A percentile compares a stretch with the other conserved stretches of the same genome.
phyloP scores from a whole-genome alignment of 2,113 vertebrate species.

The Pteronura brasiliensis region DNA sequence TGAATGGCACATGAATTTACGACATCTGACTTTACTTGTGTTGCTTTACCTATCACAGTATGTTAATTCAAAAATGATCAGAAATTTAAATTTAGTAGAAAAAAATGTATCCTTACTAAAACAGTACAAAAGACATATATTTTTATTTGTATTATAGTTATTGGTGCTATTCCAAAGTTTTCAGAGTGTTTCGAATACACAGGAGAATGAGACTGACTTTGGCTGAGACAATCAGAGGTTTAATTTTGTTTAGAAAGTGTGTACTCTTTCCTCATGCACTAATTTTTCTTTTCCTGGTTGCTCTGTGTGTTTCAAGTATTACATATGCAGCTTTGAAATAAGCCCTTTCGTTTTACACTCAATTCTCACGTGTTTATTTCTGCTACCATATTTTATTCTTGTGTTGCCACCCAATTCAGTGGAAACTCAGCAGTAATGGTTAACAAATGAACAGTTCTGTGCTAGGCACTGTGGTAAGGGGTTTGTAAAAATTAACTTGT shows the following conservation, averaged over 20 bases:
- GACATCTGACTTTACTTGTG: not conserved
- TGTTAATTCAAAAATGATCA: not conserved
- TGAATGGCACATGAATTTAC: not conserved
- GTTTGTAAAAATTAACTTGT: not conserved
- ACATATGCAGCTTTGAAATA: not conserved
- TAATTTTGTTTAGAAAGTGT: constrained; percentile 29
- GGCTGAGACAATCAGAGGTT: not conserved
- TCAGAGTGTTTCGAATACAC: not conserved
- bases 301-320: not conserved
- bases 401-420: not conserved
- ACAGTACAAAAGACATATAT: not conserved
- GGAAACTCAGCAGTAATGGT: not conserved
- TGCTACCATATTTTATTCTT: not conserved
- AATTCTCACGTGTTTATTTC: not conserved
- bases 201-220: not conserved
- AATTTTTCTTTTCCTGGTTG: not conserved
- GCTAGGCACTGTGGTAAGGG: not conserved
- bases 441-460: not conserved
- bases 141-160: not conserved
- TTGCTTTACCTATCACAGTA: not conserved
- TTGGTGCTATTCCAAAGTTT: not conserved
- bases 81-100: not conserved
- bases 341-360: not conserved
- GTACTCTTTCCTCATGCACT: not conserved
- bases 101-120: not conserved